Conservation (phyloP, 1,140 invertebrate genomes). For the Diorhabda sublineata region DNA sequence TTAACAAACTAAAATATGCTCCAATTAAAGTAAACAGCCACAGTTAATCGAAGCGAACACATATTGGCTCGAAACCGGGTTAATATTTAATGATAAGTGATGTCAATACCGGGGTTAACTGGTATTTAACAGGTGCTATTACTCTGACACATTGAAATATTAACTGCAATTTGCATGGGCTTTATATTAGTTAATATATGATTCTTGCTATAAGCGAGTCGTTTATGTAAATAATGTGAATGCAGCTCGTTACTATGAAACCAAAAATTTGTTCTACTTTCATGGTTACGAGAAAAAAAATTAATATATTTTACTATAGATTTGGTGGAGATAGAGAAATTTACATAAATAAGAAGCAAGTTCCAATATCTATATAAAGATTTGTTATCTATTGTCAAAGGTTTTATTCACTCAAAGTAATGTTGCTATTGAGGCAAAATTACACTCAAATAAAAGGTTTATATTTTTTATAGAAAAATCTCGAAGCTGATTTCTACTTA, state of each 20-base stretch:
- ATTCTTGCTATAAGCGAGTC: background rate
- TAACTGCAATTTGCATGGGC: conserved; percentile 15
- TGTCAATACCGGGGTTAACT: conserved; percentile 39
- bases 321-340: no score
- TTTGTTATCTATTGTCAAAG: no score
- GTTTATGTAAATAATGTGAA: background rate
- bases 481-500: no score
- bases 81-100: conserved; percentile 43
- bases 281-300: no score
- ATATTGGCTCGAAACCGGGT: conserved; percentile 35
- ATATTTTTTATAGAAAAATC: no score
- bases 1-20: conserved; percentile 35
- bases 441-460: no score
- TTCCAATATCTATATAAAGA: no score
- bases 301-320: no score
- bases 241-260: background rate
- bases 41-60: conserved; percentile 39
- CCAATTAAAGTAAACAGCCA: conserved; percentile 40
- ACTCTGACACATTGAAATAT: conserved; percentile 25
- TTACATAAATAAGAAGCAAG: no score
- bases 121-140: conserved; percentile 39
- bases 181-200: conserved; percentile 16
- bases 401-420: no score
- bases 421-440: no score
- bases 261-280: no score